Base-by-base conservation (phyloP, 37 sponge, comb jelly and placozoan genomes). In the Aplysina aerophoba region DNA sequence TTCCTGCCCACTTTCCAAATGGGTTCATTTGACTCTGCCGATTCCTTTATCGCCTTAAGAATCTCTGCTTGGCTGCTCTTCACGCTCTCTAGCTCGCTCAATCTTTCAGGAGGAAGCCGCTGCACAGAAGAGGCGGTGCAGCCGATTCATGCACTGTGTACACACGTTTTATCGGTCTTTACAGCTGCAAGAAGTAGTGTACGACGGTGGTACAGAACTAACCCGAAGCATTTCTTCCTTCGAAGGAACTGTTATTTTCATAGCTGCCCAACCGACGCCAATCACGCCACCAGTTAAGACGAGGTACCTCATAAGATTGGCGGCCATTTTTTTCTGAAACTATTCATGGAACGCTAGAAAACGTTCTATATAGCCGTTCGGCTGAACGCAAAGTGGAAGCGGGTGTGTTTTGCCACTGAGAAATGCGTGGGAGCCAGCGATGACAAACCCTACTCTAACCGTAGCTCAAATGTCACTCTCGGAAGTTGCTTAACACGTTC, bases 151-250 rank as follows among this genome's bases (percentile, higher is more conserved):
- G n/a, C n/a, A n/a, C n/a, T n/a, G n/a, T n/a, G n/a, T n/a, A n/a
- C n/a, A n/a, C n/a, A n/a, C n/a, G n/a, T n/a, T n/a, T n/a, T n/a
- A n/a, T n/a, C n/a, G n/a, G n/a, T n/a, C n/a, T n/a, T n/a, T n/a
- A n/a, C n/a, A n/a, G n/a, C n/a, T n/a, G n/a, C n/a, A n/a, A n/a
- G 50, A 44, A n/a, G 34, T 12, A 74, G 21, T 2, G 1, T 33
- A 50, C 27, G 13, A 53, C n/a, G n/a, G n/a, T n/a, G n/a, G n/a
- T n/a, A n/a, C n/a, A n/a, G n/a, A n/a, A n/a, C 36, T 34, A 21
- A 91, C 91, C 87, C 87, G 74, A 28, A 83, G 14, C 57, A 91
- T 44, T 19, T 83, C 55, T 40, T 91, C 87, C 53, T 33, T 80
- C 34, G 40, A 68, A 19, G 91, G 91, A 0, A 59, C 40, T 0